A percentile compares a stretch with the other conserved stretches of the same genome.
phyloP scores from a whole-genome alignment of 2,888 invertebrate species.

The Troilus luridus region DNA sequence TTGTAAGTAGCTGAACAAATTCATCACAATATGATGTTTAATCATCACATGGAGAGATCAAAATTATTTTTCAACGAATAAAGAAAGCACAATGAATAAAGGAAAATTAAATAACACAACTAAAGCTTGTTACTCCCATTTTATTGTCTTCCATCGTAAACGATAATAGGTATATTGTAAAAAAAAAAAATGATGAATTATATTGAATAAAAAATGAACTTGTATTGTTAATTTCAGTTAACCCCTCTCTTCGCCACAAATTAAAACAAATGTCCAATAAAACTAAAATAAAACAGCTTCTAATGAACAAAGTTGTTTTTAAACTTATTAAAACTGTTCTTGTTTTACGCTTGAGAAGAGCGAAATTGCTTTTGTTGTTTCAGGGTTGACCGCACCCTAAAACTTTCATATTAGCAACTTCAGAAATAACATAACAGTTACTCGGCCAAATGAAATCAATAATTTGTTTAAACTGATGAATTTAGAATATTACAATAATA shows the following conservation, averaged over 20 bases:
- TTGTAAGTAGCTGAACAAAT: too few relatives aligned
- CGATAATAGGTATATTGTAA: background rate
- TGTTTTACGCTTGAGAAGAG: conserved; percentile 11
- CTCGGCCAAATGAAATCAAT: background rate
- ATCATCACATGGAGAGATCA: too few relatives aligned
- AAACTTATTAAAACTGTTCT: conserved; percentile 28
- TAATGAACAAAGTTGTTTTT: conserved; percentile 35
- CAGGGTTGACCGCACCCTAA: background rate
- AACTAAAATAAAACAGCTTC: conserved; percentile 9
- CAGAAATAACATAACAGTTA: background rate
- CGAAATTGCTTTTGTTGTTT: conserved; percentile 29
- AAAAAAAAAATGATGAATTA: too few relatives aligned
- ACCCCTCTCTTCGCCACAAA: too few relatives aligned
- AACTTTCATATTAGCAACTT: conserved; percentile 21
- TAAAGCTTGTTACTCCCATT: too few relatives aligned
- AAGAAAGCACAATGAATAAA: too few relatives aligned
- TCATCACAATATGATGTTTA: too few relatives aligned
- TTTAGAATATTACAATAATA: too few relatives aligned
- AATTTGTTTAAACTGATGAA: background rate
- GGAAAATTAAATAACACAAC: too few relatives aligned
- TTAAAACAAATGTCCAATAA: background rate
- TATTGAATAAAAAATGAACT: background rate
- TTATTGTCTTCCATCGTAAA: background rate
- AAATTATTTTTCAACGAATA: too few relatives aligned
- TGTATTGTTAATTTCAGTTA: background rate